These are phyloP conservation scores for Dryomyza anilis DNA, from an alignment of 2,888 invertebrate species.

Conservation along the genomic window DNA sequence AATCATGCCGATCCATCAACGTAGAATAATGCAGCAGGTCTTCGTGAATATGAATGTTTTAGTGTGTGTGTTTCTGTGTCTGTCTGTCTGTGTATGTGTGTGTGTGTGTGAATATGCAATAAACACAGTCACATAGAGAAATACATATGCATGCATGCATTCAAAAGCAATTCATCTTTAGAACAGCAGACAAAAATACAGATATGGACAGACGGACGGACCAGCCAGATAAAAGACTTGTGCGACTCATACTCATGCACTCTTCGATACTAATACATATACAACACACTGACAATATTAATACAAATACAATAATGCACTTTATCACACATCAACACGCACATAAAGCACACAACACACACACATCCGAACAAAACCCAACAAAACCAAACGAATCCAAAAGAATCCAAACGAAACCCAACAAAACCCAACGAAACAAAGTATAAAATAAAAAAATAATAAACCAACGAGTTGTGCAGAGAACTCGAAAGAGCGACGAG, in stretches of 20 bases:
- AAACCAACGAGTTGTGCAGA: no score
- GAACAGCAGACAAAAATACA: background rate
- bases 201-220: background rate
- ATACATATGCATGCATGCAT: conserved; percentile 31
- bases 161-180: conserved; percentile 27
- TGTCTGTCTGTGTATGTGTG: background rate
- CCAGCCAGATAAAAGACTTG: no score
- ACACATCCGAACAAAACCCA: background rate
- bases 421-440: no score
- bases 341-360: background rate
- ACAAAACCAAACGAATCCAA: background rate
- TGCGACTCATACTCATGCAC: no score
- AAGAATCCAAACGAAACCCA: no score
- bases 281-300: no score
- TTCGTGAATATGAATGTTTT: background rate
- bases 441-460: no score
- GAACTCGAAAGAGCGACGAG: no score
- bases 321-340: background rate
- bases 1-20: conserved; percentile 14
- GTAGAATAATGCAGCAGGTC: no score
- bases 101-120: conserved; percentile 10
- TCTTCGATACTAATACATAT: no score
- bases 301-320: background rate
- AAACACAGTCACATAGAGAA: conserved; percentile 1
- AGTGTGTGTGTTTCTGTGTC: background rate